Evolutionary conservation across 2,888 invertebrate species (phyloP).

Genomic region (Agrotis exclamationis): DNA sequence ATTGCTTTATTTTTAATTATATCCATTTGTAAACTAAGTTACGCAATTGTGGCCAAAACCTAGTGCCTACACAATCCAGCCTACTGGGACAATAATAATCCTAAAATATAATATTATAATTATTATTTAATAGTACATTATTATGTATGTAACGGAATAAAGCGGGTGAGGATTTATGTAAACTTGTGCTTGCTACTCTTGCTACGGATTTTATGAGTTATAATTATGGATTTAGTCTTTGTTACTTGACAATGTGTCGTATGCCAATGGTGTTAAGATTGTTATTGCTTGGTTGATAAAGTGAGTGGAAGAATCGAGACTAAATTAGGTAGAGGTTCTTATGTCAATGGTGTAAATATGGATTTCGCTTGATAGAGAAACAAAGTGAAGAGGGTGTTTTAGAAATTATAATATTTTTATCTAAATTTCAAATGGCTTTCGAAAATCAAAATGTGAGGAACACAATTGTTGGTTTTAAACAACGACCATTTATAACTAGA

Average conservation of each 20-base stretch:
- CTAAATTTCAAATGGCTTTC: background rate
- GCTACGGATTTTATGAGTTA: conserved; percentile 37
- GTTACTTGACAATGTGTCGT: background rate
- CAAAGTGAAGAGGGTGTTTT: background rate
- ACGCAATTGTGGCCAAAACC: conserved; percentile 38
- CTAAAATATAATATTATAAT: conserved; percentile 45
- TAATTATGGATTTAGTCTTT: background rate
- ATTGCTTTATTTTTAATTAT: background rate
- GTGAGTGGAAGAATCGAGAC: no score
- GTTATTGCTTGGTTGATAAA: background rate
- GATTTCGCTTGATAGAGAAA: conserved; percentile 1
- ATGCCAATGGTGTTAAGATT: background rate
- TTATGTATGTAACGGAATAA: conserved; percentile 62
- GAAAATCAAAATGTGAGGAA: background rate
- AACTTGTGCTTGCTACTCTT: conserved; percentile 48
- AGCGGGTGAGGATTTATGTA: conserved; percentile 70
- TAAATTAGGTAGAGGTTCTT: background rate
- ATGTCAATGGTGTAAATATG: background rate
- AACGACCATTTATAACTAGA: no score
- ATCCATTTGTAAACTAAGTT: conserved; percentile 18
- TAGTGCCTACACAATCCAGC: conserved; percentile 58
- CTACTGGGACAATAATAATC: conserved; percentile 61
- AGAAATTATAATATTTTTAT: background rate
- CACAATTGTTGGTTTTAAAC: background rate
- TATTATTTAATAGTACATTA: conserved; percentile 43